Conservation (phyloP, 2,797 vertebrate genomes). For the Rhadinocentrus ornatus region DNA sequence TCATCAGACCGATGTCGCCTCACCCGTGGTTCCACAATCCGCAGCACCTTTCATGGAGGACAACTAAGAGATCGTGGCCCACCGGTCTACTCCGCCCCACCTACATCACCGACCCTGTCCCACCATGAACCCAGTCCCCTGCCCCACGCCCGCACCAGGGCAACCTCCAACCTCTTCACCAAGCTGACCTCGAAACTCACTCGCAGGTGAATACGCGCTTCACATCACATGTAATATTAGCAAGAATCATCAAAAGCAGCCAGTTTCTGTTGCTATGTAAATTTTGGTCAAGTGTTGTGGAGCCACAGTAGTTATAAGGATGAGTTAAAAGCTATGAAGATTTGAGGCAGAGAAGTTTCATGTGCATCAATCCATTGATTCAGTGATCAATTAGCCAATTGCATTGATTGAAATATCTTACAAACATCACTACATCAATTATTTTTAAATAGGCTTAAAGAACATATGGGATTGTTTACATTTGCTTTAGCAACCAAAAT, state of each 20-base stretch:
- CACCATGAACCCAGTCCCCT: conserved; percentile 88
- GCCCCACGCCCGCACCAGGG: conserved; percentile 86
- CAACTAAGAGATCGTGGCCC: conserved; percentile 90
- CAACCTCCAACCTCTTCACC: conserved; percentile 95
- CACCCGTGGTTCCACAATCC: conserved; percentile 90
- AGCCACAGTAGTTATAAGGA: neutral
- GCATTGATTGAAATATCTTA: neutral
- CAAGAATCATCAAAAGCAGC: neutral
- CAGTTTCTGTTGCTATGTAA: neutral
- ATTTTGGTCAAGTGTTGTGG: neutral
- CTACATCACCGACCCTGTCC: conserved; percentile 89
- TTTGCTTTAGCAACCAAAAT: too few species aligned
- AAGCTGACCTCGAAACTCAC: conserved; percentile 97
- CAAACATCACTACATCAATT: too few species aligned
- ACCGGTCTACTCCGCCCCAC: conserved; percentile 87
- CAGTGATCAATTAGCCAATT: neutral
- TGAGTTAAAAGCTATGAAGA: neutral
- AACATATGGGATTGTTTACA: too few species aligned
- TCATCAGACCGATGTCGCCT: conserved; percentile 88
- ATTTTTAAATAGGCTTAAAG: too few species aligned
- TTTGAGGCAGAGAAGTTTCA: neutral
- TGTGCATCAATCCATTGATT: neutral
- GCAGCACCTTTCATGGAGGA: conserved; percentile 94
- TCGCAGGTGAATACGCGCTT: conserved; percentile 84
- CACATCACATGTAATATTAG: neutral